A percentile compares a stretch with the other conserved stretches of the same genome.
phyloP scores from a whole-genome alignment of 2,888 invertebrate genomes.

The Drosophila pseudotalamancana region DNA sequence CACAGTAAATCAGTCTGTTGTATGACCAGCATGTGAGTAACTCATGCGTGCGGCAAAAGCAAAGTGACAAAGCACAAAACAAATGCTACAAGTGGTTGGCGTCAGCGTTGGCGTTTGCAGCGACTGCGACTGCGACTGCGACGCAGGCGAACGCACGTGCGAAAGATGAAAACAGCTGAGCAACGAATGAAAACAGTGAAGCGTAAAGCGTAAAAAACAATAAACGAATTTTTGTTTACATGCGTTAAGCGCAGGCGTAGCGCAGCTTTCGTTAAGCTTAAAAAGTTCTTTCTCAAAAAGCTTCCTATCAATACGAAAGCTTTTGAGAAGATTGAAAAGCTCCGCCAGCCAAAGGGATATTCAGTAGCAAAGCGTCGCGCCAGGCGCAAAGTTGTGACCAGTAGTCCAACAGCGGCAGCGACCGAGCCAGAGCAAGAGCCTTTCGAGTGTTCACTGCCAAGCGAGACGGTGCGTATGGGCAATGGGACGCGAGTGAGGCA shows the following conservation, averaged over 20 bases:
- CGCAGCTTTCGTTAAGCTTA: conserved; percentile 50
- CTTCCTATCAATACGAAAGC: conserved; percentile 47
- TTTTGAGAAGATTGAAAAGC: conserved; percentile 36
- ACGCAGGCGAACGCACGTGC: conserved; percentile 44
- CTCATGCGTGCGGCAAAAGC: conserved; percentile 28
- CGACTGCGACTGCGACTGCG: conserved; percentile 11
- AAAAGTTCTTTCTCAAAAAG: conserved; percentile 36
- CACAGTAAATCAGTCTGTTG: conserved; percentile 5
- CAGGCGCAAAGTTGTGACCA: conserved; percentile 53
- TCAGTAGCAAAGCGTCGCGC: conserved; percentile 57
- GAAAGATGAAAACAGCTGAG: conserved; percentile 51
- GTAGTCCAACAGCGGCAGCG: conserved; percentile 7
- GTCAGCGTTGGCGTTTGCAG: conserved; percentile 8
- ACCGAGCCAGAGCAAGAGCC: conserved; percentile 6
- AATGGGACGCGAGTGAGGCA: conserved; percentile 28
- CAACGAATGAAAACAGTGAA: conserved; percentile 46
- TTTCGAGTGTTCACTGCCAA: conserved; percentile 26
- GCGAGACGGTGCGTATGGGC: conserved; percentile 64
- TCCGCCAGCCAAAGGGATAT: conserved; percentile 31
- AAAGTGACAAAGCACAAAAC: conserved; percentile 12
- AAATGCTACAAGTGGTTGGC: conserved; percentile 57
- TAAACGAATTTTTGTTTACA: conserved; percentile 50
- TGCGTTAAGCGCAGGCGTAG: conserved; percentile 56
- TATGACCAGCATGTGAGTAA: conserved; percentile 1
- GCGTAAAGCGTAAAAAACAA: conserved; percentile 36